These are phyloP conservation scores for Mycogona germanica DNA, from an alignment of 2,888 invertebrate species.

Conservation along the genomic window DNA sequence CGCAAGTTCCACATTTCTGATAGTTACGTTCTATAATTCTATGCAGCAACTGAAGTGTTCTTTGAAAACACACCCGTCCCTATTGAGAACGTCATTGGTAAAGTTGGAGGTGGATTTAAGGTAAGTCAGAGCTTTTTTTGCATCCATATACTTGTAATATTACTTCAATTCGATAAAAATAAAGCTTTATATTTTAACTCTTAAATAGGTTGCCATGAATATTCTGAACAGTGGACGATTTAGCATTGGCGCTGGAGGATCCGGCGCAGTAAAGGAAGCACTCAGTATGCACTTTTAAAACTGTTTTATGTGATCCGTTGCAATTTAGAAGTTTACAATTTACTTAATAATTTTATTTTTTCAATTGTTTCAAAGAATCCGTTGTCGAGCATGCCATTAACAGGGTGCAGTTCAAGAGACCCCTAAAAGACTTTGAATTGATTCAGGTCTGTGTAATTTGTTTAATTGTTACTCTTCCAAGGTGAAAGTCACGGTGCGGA, in stretches of 20 bases:
- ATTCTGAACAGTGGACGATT: constrained; percentile 42
- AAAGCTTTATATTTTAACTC: not conserved
- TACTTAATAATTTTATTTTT: not conserved
- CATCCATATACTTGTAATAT: not conserved
- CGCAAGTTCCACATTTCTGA: too few relatives aligned
- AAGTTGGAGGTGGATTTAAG: constrained; percentile 43
- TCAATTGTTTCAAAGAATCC: not conserved
- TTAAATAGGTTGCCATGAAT: constrained; percentile 39
- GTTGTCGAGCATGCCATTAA: constrained; percentile 40
- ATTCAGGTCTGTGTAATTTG: constrained; percentile 37
- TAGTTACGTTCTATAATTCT: not conserved
- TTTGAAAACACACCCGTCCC: constrained; percentile 51
- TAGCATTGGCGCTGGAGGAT: constrained; percentile 38
- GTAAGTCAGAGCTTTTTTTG: constrained; percentile 24
- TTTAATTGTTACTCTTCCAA: too few relatives aligned
- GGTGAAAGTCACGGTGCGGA: too few relatives aligned
- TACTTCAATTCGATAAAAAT: not conserved
- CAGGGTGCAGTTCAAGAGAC: constrained; percentile 40
- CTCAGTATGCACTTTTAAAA: constrained; percentile 28
- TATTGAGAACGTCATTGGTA: constrained; percentile 48
- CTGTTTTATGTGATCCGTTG: not conserved
- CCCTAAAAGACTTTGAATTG: constrained; percentile 39
- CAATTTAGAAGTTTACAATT: not conserved
- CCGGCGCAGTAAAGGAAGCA: constrained; percentile 32
- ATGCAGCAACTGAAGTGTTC: constrained; percentile 35